These are phyloP conservation scores for Rhynchopsitta pachyrhyncha DNA, from an alignment of 2,113 vertebrate species.

Conservation along the genomic window DNA sequence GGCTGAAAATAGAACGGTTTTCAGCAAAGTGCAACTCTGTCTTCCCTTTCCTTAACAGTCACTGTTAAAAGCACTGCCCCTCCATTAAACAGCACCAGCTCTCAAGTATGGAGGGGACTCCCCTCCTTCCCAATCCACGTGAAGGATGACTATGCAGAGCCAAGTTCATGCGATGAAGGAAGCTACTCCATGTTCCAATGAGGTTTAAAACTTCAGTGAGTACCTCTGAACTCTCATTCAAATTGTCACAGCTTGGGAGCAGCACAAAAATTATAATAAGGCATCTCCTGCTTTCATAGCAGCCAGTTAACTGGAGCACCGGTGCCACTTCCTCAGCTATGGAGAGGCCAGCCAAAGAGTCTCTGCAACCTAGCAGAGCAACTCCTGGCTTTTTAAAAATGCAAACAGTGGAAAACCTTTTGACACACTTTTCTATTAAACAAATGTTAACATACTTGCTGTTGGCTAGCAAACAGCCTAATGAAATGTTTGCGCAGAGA, in stretches of 20 bases:
- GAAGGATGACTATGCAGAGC: not conserved
- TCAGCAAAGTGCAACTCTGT: not conserved
- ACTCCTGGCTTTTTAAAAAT: not conserved
- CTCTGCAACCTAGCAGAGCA: not conserved
- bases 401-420: not conserved
- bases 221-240: not conserved
- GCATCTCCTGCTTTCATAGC: not conserved
- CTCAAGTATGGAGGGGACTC: fast-evolving
- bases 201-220: not conserved
- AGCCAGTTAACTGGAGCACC: not conserved
- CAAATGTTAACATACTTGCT: not conserved
- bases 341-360: not conserved
- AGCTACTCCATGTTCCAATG: not conserved
- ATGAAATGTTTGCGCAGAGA: not conserved
- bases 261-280: not conserved
- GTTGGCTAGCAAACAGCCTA: constrained; percentile 1
- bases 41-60: not conserved
- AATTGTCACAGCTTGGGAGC: not conserved
- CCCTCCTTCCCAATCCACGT: not conserved
- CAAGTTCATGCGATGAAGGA: not conserved
- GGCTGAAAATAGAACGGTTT: not conserved
- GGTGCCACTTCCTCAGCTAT: not conserved
- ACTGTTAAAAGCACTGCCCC: not conserved
- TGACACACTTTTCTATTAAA: not conserved
- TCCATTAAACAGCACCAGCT: not conserved